Evolutionary conservation across 2,113 vertebrate genomes (phyloP).

Genomic region (Orycteropus afer): DNA sequence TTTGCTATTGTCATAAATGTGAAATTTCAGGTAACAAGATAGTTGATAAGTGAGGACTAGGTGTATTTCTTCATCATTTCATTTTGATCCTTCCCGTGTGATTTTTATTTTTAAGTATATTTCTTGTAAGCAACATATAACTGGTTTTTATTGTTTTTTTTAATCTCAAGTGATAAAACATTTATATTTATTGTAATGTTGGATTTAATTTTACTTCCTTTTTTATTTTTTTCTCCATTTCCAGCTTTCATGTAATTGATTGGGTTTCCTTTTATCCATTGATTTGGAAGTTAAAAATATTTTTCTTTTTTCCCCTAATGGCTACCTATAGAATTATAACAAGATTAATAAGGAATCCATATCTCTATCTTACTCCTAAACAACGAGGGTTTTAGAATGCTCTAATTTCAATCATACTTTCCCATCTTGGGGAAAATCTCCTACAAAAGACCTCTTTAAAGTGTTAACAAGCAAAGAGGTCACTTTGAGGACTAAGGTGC

Average conservation of each 20-base stretch:
- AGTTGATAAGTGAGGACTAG: no score
- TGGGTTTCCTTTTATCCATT: constrained; percentile 15
- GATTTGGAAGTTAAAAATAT: not conserved
- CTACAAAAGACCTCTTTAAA: not conserved
- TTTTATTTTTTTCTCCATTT: not conserved
- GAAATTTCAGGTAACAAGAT: no score
- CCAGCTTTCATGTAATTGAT: not conserved
- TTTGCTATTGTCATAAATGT: no score
- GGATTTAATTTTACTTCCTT: not conserved
- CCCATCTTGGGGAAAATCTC: not conserved
- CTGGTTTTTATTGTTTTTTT: not conserved
- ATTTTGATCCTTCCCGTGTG: not conserved
- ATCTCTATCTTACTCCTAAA: not conserved
- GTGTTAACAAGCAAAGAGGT: not conserved
- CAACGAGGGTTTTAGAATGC: not conserved
- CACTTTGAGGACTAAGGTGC: not conserved
- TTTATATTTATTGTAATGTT: not conserved
- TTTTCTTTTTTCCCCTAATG: not conserved
- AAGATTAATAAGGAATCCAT: not conserved
- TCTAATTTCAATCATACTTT: not conserved
- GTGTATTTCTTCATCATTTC: not conserved
- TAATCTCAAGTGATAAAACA: not conserved
- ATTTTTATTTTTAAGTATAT: not conserved
- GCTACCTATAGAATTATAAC: not conserved
- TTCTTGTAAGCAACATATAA: not conserved